phyloP scores from a whole-genome alignment of 2,797 vertebrate species.

The Menidia menidia region DNA sequence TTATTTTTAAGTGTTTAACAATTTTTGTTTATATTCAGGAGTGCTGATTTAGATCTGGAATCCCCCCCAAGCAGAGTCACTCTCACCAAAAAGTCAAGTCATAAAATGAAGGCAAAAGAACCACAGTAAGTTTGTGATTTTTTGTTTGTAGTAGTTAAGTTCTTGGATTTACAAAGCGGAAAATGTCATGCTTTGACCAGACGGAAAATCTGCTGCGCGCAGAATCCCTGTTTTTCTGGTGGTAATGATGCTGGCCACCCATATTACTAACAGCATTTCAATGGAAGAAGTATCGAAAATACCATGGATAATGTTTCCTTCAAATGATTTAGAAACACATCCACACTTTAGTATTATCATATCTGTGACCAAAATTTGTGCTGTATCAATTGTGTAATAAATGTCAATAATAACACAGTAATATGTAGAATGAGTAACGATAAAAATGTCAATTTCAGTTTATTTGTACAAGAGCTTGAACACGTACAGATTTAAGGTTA shows the following conservation, averaged over 20 bases:
- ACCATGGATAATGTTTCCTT: background rate
- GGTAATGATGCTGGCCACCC: background rate
- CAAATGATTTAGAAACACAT: no score
- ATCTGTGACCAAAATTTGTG: no score
- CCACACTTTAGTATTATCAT: no score
- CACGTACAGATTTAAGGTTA: no score
- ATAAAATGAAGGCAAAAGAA: slow-evolving; percentile 16
- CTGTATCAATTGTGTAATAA: no score
- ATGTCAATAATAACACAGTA: background rate
- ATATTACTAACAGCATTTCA: background rate
- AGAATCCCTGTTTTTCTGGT: no score
- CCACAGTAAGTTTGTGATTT: slow-evolving; percentile 30
- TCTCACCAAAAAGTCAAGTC: slow-evolving; percentile 19
- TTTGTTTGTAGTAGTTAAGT: background rate
- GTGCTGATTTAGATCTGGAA: slow-evolving; percentile 18
- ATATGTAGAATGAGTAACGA: no score
- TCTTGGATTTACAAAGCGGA: no score
- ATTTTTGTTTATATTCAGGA: slow-evolving; percentile 21
- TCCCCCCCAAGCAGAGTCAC: slow-evolving; percentile 42
- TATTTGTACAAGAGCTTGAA: no score
- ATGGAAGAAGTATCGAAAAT: background rate
- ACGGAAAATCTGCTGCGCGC: no score
- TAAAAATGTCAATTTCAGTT: no score
- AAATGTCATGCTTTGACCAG: no score
- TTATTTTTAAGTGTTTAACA: background rate